Base-by-base conservation (phyloP, 2,888 invertebrate species). In the Chloroclystis v-ata region DNA sequence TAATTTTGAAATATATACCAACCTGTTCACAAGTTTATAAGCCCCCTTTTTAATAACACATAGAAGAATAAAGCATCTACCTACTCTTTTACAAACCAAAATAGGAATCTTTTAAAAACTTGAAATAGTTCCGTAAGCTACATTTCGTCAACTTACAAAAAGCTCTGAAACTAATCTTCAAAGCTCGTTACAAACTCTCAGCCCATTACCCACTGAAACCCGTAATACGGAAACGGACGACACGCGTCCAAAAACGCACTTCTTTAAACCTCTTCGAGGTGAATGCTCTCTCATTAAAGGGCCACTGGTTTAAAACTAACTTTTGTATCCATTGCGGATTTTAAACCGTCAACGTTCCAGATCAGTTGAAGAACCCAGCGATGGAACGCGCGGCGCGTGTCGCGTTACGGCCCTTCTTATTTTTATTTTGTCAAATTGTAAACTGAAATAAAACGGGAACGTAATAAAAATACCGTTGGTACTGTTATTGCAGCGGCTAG, bases 351-450 rank as follows among this genome's bases (percentile, higher is more conserved):
- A 16, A 30, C 45, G 4, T 3, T 6, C 2, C 8, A 13, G 7
- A 6, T 24, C 1, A 9, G 2, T n/a, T 13, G 16, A 13, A 5
- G 8, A 5, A 24, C 4, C 20, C 46, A 9, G 46, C 46, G 14
- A 43, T 47, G 46, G 35, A 43, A 12, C 39, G 46, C 43, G 11
- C 13, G 13, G 65, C 57, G 55, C 63, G 69, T 77, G 78, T 77
- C 76, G 69, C 74, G 69, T 72, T 72, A 74, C 72, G 68, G 78
- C 78, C 82, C 79, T 78, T 74, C 78, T 80, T 84, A 84, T 84
- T 86, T 86, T 82, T 83, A 82, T 85, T 85, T 85, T 84, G 85
- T 86, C 82, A 86, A 86, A 86, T 86, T 82, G 85, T 85, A 85
- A 75, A 56, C 86, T 83, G 84, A 85, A 86, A 86, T 84, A 84